These are phyloP conservation scores for Chiloscyllium punctatum DNA, from an alignment of 2,797 vertebrate genomes.

Conservation along the genomic window DNA sequence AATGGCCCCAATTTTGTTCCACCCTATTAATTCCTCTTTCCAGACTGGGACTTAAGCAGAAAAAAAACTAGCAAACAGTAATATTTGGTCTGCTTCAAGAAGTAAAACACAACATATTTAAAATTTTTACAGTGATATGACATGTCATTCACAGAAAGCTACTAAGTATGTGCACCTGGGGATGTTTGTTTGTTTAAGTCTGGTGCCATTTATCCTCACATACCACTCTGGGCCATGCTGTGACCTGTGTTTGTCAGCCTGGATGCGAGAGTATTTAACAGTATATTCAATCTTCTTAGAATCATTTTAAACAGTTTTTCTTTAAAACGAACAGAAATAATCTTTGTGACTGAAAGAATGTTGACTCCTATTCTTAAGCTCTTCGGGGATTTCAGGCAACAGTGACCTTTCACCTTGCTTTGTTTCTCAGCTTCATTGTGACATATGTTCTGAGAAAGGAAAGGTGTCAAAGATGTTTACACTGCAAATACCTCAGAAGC, in stretches of 20 bases:
- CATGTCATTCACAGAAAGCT: not conserved
- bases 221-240: not conserved
- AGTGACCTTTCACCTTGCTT: not conserved
- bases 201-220: not conserved
- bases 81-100: not conserved
- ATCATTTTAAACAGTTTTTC: not conserved
- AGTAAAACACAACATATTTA: not conserved
- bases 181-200: not conserved
- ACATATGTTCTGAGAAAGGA: not conserved
- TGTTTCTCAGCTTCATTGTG: not conserved
- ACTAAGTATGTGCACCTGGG: not conserved
- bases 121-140: not conserved
- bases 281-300: not conserved
- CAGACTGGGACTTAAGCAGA: not conserved
- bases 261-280: not conserved
- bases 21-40: not conserved
- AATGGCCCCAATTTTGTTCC: not conserved
- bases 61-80: too few relatives aligned
- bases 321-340: not conserved
- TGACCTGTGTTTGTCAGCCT: slow-evolving; percentile 8
- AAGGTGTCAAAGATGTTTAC: slow-evolving; percentile 21
- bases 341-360: not conserved
- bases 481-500: slow-evolving; percentile 1
- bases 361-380: not conserved
- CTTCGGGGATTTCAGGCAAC: not conserved